phyloP scores from a whole-genome alignment of 2,113 vertebrate species.

The Hoplias malabaricus region DNA sequence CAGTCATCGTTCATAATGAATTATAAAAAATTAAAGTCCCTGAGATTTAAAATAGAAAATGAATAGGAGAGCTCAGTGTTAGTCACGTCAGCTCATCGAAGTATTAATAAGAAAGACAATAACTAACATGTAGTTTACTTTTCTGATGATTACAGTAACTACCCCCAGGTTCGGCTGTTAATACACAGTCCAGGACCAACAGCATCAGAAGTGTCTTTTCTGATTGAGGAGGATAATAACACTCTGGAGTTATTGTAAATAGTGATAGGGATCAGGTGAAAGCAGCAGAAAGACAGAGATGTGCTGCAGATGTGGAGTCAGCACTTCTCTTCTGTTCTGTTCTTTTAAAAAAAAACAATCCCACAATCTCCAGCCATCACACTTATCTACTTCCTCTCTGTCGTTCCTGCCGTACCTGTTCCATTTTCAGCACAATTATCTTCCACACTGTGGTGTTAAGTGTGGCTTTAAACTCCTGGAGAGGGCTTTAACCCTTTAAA shows the following conservation, averaged over 20 bases:
- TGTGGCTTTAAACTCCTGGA: too few species aligned
- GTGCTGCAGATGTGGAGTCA: conserved; percentile 21
- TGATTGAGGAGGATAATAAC: conserved; percentile 1
- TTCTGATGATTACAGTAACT: not conserved
- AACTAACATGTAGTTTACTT: too few species aligned
- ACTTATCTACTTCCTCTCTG: not conserved
- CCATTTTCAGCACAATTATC: not conserved
- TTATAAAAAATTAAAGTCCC: too few species aligned
- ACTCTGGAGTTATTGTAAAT: not conserved
- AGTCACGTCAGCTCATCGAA: too few species aligned
- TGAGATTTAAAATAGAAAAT: too few species aligned
- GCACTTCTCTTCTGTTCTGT: conserved; percentile 43
- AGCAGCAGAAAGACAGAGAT: conserved; percentile 24
- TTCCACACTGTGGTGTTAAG: not conserved
- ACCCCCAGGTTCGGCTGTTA: not conserved
- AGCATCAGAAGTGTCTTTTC: conserved; percentile 1
- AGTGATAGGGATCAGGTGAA: conserved; percentile 45
- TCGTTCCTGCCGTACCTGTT: not conserved
- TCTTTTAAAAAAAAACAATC: conserved; percentile 6
- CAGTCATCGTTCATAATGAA: too few species aligned
- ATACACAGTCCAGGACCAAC: conserved; percentile 4
- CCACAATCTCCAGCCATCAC: conserved; percentile 4
- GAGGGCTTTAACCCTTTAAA: too few species aligned
- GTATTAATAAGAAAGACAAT: too few species aligned
- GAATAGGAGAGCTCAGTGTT: too few species aligned